phyloP scores from a whole-genome alignment of 2,113 vertebrate genomes.

The Circaetus gallicus region DNA sequence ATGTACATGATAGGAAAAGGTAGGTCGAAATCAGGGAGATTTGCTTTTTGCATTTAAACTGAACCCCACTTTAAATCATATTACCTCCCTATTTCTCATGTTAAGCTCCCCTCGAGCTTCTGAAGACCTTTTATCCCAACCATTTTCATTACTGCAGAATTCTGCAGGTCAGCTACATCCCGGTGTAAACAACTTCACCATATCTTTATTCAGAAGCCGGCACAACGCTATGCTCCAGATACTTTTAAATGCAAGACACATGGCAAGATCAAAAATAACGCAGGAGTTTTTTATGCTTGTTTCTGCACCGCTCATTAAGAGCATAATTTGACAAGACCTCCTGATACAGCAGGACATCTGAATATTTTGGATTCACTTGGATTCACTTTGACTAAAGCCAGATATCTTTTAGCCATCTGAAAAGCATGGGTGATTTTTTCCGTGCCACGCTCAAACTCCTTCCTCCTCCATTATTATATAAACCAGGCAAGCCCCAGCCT shows the following conservation, averaged over 20 bases:
- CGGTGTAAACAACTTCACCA: rapidly evolving
- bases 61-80: neutral
- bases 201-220: neutral
- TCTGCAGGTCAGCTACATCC: neutral
- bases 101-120: neutral
- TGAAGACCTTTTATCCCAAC: neutral
- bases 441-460: neutral
- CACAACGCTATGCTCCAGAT: neutral
- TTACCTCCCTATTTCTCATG: neutral
- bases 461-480: neutral
- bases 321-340: neutral
- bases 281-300: neutral
- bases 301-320: neutral
- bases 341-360: neutral
- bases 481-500: constrained; percentile 24
- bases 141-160: neutral
- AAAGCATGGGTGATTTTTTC: neutral
- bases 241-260: neutral
- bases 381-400: neutral
- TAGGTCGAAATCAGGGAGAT: neutral
- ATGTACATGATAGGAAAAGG: neutral
- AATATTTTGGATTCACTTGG: neutral
- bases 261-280: neutral
- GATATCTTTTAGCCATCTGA: neutral
- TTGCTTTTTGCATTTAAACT: neutral